A percentile compares a stretch with the other conserved stretches of the same genome.
phyloP scores from a whole-genome alignment of 1,140 invertebrate genomes.

The Euura saliciscinereae region DNA sequence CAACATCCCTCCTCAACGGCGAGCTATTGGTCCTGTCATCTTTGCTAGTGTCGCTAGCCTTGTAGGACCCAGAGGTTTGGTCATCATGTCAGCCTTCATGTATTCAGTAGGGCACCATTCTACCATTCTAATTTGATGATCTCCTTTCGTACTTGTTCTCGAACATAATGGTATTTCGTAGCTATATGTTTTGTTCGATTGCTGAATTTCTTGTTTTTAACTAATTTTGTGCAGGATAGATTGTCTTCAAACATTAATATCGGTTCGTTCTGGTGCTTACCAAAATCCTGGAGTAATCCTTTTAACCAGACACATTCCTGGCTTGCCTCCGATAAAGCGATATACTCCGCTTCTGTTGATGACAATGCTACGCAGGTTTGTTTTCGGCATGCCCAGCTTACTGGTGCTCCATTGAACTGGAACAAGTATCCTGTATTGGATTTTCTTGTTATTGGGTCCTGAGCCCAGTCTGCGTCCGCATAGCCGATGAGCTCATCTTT shows the following conservation, averaged over 20 bases:
- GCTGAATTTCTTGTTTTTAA: constrained; percentile 23
- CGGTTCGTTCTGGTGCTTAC: too few relatives aligned
- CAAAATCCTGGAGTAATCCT: constrained; percentile 22
- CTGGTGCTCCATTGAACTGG: constrained; percentile 20
- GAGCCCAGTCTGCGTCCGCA: too few relatives aligned
- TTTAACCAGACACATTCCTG: constrained; percentile 25
- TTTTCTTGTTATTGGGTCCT: constrained; percentile 22
- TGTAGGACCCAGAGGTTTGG: too few relatives aligned
- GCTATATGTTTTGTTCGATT: constrained; percentile 29
- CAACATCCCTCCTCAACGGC: too few relatives aligned
- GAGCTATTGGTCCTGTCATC: too few relatives aligned
- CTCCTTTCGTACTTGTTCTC: too few relatives aligned
- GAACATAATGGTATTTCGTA: constrained; percentile 23
- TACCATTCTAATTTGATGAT: too few relatives aligned
- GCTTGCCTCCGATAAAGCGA: constrained; percentile 24
- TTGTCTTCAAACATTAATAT: constrained; percentile 23
- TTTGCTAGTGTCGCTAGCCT: too few relatives aligned
- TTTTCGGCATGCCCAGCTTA: constrained; percentile 28
- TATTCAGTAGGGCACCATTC: too few relatives aligned
- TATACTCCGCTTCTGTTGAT: constrained; percentile 33
- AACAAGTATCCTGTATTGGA: constrained; percentile 28
- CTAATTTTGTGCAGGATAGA: constrained; percentile 26
- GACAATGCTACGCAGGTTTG: constrained; percentile 25
- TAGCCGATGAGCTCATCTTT: too few relatives aligned
- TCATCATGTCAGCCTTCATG: too few relatives aligned